These are phyloP conservation scores for Julus scanicus DNA, from an alignment of 2,888 invertebrate species.

Conservation along the genomic window DNA sequence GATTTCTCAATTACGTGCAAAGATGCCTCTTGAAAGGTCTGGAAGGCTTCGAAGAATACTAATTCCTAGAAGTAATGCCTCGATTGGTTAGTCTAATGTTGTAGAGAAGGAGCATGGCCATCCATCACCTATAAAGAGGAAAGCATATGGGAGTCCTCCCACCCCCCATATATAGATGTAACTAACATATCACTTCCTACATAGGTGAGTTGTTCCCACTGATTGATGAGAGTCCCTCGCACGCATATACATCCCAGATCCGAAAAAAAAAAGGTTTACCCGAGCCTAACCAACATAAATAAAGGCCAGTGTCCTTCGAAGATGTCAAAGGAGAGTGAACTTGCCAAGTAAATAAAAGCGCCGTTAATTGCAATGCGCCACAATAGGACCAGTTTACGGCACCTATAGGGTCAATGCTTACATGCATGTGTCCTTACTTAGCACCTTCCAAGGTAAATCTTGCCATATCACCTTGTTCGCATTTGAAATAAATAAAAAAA, in stretches of 20 bases:
- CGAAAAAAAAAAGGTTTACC: constrained; percentile 10
- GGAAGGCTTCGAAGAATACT: constrained; percentile 4
- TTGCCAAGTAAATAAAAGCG: constrained; percentile 30
- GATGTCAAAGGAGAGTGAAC: constrained; percentile 42
- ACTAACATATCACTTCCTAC: constrained; percentile 31
- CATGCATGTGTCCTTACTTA: constrained; percentile 39
- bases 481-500: background rate
- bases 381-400: constrained; percentile 35
- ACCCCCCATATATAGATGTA: constrained; percentile 38
- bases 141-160: constrained; percentile 6
- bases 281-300: background rate
- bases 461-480: constrained; percentile 34
- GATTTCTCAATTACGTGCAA: constrained; percentile 3
- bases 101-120: constrained; percentile 2
- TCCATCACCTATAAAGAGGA: constrained; percentile 17
- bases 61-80: background rate
- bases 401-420: constrained; percentile 4
- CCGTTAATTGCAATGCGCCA: constrained; percentile 27
- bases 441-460: constrained; percentile 42
- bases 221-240: constrained; percentile 27
- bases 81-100: constrained; percentile 22
- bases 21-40: background rate
- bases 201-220: constrained; percentile 22
- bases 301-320: constrained; percentile 30
- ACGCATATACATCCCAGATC: background rate